Evolutionary conservation across 2,888 invertebrate genomes (phyloP).

Genomic region (Xestia c-nigrum): DNA sequence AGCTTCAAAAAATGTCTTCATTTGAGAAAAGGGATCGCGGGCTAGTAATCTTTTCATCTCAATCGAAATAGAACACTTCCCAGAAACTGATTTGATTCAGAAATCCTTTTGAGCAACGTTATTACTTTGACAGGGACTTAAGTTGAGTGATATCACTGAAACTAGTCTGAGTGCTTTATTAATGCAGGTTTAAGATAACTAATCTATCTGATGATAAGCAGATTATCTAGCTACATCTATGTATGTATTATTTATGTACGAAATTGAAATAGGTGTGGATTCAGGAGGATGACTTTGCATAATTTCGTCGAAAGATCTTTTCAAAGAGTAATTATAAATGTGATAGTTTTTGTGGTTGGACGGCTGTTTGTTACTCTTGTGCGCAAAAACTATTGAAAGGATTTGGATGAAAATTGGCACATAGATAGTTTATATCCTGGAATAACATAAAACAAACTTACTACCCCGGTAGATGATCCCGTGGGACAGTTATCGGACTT

Average conservation of each 20-base stretch:
- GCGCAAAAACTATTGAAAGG: too few species aligned
- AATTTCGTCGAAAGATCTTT: background rate
- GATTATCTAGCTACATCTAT: background rate
- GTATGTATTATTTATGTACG: slow-evolving; percentile 4
- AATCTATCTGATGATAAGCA: slow-evolving; percentile 38
- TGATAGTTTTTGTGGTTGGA: too few species aligned
- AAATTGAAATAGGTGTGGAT: slow-evolving; percentile 7
- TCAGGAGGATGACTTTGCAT: background rate
- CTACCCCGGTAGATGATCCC: too few species aligned
- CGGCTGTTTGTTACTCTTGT: too few species aligned
- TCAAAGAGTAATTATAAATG: background rate
- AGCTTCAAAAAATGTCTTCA: background rate
- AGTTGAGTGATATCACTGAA: slow-evolving; percentile 22
- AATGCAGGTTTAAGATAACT: slow-evolving; percentile 28
- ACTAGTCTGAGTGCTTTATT: slow-evolving; percentile 26
- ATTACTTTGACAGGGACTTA: slow-evolving; percentile 5
- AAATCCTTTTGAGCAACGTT: slow-evolving; percentile 3
- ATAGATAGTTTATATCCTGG: too few species aligned
- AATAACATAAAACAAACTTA: too few species aligned
- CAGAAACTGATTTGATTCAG: slow-evolving; percentile 10
- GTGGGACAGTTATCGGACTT: too few species aligned
- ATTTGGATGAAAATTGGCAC: too few species aligned
- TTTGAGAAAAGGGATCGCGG: background rate
- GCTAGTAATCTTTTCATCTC: background rate
- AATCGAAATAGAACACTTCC: background rate